Evolutionary conservation across 2,797 vertebrate genomes (phyloP).

Genomic region (Alca torda): DNA sequence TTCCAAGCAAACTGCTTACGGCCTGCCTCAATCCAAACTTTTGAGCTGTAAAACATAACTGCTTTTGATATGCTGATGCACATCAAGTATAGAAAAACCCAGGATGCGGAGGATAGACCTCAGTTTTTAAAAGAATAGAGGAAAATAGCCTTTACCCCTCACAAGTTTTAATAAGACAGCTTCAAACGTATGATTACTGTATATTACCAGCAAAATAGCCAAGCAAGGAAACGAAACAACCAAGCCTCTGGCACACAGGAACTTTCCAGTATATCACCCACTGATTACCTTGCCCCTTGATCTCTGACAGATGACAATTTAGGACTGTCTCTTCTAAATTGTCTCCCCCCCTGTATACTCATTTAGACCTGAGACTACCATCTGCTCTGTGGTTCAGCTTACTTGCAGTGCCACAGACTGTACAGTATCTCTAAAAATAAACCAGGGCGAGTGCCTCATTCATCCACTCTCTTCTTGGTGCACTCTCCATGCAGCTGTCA

Average conservation of each 20-base stretch:
- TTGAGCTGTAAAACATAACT: not conserved
- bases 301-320: not conserved
- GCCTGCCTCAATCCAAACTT: not conserved
- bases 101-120: not conserved
- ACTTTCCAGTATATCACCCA: not conserved
- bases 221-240: not conserved
- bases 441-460: conserved; percentile 12
- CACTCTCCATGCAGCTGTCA: not conserved
- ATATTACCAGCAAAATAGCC: not conserved
- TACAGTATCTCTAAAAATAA: conserved; percentile 59
- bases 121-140: not conserved
- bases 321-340: not conserved
- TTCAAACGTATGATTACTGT: not conserved
- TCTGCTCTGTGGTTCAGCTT: conserved; percentile 33
- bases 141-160: not conserved
- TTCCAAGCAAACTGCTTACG: not conserved
- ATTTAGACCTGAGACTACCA: not conserved
- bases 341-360: not conserved
- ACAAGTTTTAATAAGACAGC: not conserved
- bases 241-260: not conserved
- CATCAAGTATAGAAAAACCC: rapidly evolving
- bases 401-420: not conserved
- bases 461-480: not conserved
- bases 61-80: not conserved
- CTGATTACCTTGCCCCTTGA: not conserved